phyloP scores from a whole-genome alignment of 2,888 invertebrate genomes.

The Ormyrus labotus region DNA sequence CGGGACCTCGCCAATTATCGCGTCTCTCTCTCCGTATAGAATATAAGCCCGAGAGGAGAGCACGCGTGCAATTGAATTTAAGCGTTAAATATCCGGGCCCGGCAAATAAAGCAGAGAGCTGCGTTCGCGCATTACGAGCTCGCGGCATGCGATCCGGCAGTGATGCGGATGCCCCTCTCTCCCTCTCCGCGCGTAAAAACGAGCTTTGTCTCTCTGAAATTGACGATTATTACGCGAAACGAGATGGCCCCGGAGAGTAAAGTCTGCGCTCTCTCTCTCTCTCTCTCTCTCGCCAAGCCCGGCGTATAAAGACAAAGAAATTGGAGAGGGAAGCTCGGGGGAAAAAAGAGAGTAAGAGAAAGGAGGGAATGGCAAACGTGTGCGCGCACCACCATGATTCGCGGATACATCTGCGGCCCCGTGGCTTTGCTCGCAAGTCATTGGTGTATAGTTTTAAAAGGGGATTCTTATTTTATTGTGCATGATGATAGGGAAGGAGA shows the following conservation, averaged over 20 bases:
- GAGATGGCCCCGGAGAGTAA: slow-evolving; percentile 39
- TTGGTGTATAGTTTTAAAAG: slow-evolving; percentile 45
- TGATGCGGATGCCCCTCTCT: not conserved
- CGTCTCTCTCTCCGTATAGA: not conserved
- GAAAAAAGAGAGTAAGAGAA: slow-evolving; percentile 8
- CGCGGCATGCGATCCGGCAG: slow-evolving; percentile 23
- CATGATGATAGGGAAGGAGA: slow-evolving; percentile 48
- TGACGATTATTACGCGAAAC: slow-evolving; percentile 50
- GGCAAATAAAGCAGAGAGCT: too few species aligned
- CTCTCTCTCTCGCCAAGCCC: too few species aligned
- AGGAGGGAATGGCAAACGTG: slow-evolving; percentile 14
- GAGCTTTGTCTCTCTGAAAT: slow-evolving; percentile 41
- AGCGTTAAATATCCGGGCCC: slow-evolving; percentile 5
- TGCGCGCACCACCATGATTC: slow-evolving; percentile 39
- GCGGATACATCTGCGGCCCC: slow-evolving; percentile 37
- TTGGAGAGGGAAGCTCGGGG: slow-evolving; percentile 14
- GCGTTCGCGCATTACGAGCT: slow-evolving; percentile 4
- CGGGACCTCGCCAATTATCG: too few species aligned
- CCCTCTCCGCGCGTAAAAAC: not conserved
- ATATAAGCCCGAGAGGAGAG: not conserved
- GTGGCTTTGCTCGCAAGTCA: slow-evolving; percentile 20
- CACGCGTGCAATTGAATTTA: slow-evolving; percentile 20
- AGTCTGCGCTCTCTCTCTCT: too few species aligned
- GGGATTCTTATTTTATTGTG: slow-evolving; percentile 45
- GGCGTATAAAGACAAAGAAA: too few species aligned